Evolutionary conservation across 2,113 vertebrate genomes (phyloP).

Genomic region (Nycticryphes semicollaris): DNA sequence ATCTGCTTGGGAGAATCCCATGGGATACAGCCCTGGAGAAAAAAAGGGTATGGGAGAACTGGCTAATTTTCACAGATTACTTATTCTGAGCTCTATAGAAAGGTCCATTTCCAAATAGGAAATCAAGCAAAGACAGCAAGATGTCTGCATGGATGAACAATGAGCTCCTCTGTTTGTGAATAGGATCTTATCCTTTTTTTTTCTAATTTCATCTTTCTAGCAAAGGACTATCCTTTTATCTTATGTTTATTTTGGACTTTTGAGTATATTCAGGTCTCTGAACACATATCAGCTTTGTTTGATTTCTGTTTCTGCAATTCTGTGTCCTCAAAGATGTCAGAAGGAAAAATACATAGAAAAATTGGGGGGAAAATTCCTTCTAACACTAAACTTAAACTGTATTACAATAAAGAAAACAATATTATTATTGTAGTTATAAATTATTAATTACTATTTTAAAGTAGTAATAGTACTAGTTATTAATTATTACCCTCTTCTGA

Average conservation of each 20-base stretch:
- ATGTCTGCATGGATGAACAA: not conserved
- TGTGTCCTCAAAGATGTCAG: not conserved
- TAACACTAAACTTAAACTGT: not conserved
- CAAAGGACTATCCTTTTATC: not conserved
- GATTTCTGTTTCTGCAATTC: not conserved
- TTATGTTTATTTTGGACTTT: not conserved
- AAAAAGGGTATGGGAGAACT: not conserved
- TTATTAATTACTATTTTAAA: not conserved
- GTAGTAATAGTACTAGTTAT: not conserved
- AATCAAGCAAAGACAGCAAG: not conserved
- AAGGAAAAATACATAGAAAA: not conserved
- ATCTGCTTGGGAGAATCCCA: not conserved
- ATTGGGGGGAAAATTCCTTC: accelerated
- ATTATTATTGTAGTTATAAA: not conserved
- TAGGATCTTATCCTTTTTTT: not conserved
- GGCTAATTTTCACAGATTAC: not conserved
- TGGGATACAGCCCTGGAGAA: not conserved
- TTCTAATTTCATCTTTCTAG: not conserved
- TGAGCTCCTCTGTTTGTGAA: not conserved
- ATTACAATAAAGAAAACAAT: not conserved
- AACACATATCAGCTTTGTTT: not conserved
- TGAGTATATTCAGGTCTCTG: too few relatives aligned
- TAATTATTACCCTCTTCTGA: not conserved
- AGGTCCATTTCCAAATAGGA: not conserved
- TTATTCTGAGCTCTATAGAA: not conserved